Conservation (phyloP, 1,140 invertebrate genomes). For the Diorhabda elongata region DNA sequence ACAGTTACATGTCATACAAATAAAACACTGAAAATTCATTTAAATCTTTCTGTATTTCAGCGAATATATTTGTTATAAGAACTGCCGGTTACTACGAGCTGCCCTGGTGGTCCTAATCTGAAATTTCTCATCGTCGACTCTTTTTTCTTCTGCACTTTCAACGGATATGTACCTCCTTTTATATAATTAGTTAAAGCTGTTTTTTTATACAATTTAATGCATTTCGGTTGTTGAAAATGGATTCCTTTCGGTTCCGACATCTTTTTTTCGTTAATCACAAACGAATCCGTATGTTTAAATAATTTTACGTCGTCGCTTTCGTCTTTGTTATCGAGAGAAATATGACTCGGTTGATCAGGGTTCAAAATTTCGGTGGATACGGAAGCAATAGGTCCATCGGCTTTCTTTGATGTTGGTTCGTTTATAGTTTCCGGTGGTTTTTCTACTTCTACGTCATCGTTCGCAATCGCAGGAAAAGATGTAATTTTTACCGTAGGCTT, state of each 20-base stretch:
- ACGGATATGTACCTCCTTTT: slow-evolving; percentile 38
- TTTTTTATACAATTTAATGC: slow-evolving; percentile 35
- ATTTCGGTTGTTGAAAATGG: slow-evolving; percentile 36
- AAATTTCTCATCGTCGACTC: slow-evolving; percentile 25
- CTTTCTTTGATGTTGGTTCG: not conserved
- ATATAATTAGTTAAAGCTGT: slow-evolving; percentile 23
- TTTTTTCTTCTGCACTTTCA: slow-evolving; percentile 37
- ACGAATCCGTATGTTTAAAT: slow-evolving; percentile 35
- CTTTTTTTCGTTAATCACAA: slow-evolving; percentile 32
- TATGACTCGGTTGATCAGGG: not conserved
- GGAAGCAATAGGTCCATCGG: no score
- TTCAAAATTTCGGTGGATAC: no score
- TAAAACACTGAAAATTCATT: no score
- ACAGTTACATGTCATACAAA: no score
- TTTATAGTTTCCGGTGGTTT: not conserved
- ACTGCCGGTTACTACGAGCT: slow-evolving; percentile 29
- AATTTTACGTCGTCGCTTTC: slow-evolving; percentile 7
- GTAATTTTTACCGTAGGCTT: no score
- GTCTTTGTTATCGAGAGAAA: not conserved
- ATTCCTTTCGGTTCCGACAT: slow-evolving; percentile 25
- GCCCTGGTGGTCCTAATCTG: slow-evolving; percentile 31
- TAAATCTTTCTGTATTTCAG: no score
- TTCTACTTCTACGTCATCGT: not conserved
- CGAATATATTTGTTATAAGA: slow-evolving; percentile 18
- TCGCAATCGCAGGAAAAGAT: not conserved